These are phyloP conservation scores for Alca torda DNA, from an alignment of 2,797 vertebrate genomes.

Conservation along the genomic window DNA sequence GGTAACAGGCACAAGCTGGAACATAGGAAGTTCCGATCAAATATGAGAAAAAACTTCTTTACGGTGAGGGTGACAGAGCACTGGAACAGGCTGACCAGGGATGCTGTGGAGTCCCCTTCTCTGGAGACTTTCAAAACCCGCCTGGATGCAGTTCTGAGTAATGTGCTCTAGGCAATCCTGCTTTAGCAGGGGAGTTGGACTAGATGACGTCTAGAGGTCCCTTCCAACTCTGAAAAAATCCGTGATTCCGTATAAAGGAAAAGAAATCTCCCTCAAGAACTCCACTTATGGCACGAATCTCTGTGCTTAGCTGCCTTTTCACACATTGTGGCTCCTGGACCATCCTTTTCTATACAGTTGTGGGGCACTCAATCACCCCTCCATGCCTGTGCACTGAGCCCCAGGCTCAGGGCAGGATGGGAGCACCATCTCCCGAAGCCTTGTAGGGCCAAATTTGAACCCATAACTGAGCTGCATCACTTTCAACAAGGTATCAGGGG, in stretches of 20 bases:
- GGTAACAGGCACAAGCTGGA: too few relatives aligned
- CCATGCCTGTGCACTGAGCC: neutral
- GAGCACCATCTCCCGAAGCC: neutral
- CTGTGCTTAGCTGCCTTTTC: neutral
- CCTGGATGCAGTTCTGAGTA: too few relatives aligned
- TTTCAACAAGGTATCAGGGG: neutral
- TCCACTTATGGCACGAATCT: neutral
- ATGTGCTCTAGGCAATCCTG: too few relatives aligned
- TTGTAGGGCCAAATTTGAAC: neutral
- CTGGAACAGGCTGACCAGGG: too few relatives aligned
- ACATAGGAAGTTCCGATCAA: too few relatives aligned
- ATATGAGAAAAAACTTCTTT: too few relatives aligned
- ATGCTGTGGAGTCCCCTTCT: too few relatives aligned
- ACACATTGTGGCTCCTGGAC: rapidly evolving
- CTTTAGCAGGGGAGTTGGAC: too few relatives aligned
- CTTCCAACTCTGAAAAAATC: too few relatives aligned
- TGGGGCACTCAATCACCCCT: neutral
- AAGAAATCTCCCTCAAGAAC: neutral
- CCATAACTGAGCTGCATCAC: neutral
- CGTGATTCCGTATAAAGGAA: neutral
- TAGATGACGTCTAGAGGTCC: too few relatives aligned
- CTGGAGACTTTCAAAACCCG: too few relatives aligned
- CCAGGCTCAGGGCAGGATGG: neutral
- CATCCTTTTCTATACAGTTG: neutral
- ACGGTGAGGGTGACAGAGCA: too few relatives aligned